Base-by-base conservation (phyloP, 2,888 invertebrate species). In the Erebia epiphron region DNA sequence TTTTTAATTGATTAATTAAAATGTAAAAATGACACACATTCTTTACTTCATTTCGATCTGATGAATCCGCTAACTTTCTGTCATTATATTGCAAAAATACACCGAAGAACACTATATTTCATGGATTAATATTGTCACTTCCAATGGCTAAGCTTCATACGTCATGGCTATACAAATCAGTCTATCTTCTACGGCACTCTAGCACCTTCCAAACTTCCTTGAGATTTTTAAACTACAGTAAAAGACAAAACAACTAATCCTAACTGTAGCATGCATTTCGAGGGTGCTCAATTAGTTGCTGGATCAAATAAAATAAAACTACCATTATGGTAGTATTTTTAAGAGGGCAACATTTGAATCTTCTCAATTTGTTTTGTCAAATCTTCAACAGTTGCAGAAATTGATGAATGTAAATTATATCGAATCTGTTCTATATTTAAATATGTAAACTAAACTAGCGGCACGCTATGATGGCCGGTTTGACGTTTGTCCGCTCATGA, bases 111-210 rank as follows among this genome's bases (percentile, higher is more conserved):
- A 9, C 41, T n/a, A 78, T 35, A 35, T 78, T 73, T 82, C 80
- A 75, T 75, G 77, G 79, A 80, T 79, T 71, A 10, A 54, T 18
- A 50, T 57, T 79, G 84, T 86, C 83, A 85, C 83, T 84, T 80
- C 79, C 77, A 80, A 83, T 82, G 77, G 63, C 73, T 79, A 77
- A 77, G 80, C 84, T 86, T 78, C 79, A 84, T 86, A 88, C 81
- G 87, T 90, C 90, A 91, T 90, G 90, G 90, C 90, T 89, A 87
- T 86, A 90, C 88, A 89, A 83, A 83, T 91, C 91, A 91, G 90
- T 91, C 92, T 90, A 89, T 87, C 82, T 80, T 87, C 82, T 82
- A 84, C 85, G 89, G 89, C 85, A 85, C 86, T 79, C 72, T 81
- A 88, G 88, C 86, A 87, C 90, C 86, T 54, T 11, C 18, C 54